phyloP scores from a whole-genome alignment of 2,888 invertebrate species.

The Nemurella pictetii region DNA sequence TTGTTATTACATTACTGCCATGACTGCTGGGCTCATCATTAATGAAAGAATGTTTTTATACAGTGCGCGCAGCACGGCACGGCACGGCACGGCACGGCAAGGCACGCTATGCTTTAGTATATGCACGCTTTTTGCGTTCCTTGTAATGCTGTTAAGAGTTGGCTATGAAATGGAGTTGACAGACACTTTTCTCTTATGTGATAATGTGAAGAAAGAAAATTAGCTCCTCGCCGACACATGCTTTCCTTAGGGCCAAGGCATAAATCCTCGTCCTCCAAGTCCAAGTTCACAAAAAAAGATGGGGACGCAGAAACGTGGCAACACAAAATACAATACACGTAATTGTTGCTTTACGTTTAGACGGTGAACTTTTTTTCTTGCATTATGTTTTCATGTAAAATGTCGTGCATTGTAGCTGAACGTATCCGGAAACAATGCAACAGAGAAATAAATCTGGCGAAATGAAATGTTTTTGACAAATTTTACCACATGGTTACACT shows the following conservation, averaged over 20 bases:
- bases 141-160: neutral
- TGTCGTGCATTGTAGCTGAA: neutral
- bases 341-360: neutral
- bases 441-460: neutral
- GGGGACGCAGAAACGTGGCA: neutral
- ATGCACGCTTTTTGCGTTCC: neutral
- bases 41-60: neutral
- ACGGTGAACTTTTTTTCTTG: neutral
- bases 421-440: neutral
- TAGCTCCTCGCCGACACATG: neutral
- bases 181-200: constrained; percentile 14
- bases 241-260: neutral
- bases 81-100: too few relatives aligned
- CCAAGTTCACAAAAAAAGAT: neutral
- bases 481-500: neutral
- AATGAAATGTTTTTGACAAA: neutral
- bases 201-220: constrained; percentile 15
- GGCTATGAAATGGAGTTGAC: neutral
- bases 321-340: neutral
- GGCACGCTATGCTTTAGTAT: neutral
- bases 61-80: neutral
- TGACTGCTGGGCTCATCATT: neutral
- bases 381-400: neutral
- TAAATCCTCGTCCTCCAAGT: neutral
- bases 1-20: neutral